A percentile compares a stretch with the other conserved stretches of the same genome.
phyloP scores from a whole-genome alignment of 2,888 invertebrate species.

The Lycocerus yunnanus region DNA sequence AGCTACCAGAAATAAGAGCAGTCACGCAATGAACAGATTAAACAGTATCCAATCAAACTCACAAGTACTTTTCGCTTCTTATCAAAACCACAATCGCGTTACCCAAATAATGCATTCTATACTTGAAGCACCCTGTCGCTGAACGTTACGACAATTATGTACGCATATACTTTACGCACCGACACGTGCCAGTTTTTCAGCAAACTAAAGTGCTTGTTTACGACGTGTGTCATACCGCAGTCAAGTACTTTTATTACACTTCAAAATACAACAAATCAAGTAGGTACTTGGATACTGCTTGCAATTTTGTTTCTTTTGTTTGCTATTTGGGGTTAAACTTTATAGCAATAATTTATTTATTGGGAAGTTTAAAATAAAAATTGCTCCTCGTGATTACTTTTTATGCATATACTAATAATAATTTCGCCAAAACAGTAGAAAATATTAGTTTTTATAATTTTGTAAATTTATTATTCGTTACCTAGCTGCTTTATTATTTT shows the following conservation, averaged over 20 bases:
- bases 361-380: neutral
- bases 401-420: too few relatives aligned
- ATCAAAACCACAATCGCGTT: slow-evolving; percentile 38
- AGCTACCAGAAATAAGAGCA: slow-evolving; percentile 34
- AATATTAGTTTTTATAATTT: too few relatives aligned
- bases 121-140: slow-evolving; percentile 22
- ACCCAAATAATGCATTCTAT: slow-evolving; percentile 19
- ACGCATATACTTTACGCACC: slow-evolving; percentile 31
- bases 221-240: slow-evolving; percentile 21
- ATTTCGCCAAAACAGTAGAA: too few relatives aligned
- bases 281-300: neutral
- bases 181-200: slow-evolving; percentile 31
- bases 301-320: neutral
- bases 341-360: neutral
- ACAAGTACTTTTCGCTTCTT: slow-evolving; percentile 47
- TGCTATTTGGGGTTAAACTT: neutral
- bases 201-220: slow-evolving; percentile 25
- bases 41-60: slow-evolving; percentile 49
- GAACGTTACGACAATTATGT: slow-evolving; percentile 30
- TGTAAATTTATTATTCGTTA: too few relatives aligned
- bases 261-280: neutral
- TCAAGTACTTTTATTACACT: slow-evolving; percentile 12
- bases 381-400: neutral
- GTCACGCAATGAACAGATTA: slow-evolving; percentile 48
- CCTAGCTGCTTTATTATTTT: too few relatives aligned